phyloP scores from a whole-genome alignment of 2,113 vertebrate species.

The Xiphophorus couchianus region DNA sequence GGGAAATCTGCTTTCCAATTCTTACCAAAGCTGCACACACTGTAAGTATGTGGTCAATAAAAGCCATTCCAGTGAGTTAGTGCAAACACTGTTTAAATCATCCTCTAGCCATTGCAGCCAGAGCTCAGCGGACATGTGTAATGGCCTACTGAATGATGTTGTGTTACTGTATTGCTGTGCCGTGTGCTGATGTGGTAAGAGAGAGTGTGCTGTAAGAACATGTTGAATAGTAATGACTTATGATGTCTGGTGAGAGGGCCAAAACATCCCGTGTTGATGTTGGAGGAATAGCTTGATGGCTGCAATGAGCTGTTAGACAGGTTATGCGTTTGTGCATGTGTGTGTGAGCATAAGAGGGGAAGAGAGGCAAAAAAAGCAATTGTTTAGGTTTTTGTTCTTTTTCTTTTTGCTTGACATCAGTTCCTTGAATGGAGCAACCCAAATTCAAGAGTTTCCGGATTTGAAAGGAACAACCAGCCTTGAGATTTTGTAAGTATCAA shows the following conservation, averaged over 20 bases:
- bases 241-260: constrained; percentile 70
- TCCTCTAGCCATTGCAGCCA: constrained; percentile 51
- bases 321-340: constrained; percentile 18
- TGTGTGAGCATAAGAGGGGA: constrained; percentile 22
- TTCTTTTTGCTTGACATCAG: constrained; percentile 72
- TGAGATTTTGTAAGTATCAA: constrained; percentile 90
- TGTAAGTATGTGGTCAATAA: constrained; percentile 84
- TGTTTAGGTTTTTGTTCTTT: constrained; percentile 48
- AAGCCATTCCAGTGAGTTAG: constrained; percentile 59
- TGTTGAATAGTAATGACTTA: constrained; percentile 75
- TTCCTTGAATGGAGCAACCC: constrained; percentile 89
- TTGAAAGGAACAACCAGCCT: constrained; percentile 94
- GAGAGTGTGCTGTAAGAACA: constrained; percentile 69
- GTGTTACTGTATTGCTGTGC: constrained; percentile 62
- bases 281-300: constrained; percentile 69
- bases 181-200: constrained; percentile 67
- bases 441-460: constrained; percentile 91
- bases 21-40: constrained; percentile 92
- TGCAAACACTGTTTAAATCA: constrained; percentile 73
- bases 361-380: constrained; percentile 2
- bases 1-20: constrained; percentile 94
- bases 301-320: constrained; percentile 74
- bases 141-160: constrained; percentile 74
- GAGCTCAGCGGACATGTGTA: constrained; percentile 72
- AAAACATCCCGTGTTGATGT: constrained; percentile 75